phyloP scores from a whole-genome alignment of 1,140 invertebrate genomes.

The Capitella teleta region DNA sequence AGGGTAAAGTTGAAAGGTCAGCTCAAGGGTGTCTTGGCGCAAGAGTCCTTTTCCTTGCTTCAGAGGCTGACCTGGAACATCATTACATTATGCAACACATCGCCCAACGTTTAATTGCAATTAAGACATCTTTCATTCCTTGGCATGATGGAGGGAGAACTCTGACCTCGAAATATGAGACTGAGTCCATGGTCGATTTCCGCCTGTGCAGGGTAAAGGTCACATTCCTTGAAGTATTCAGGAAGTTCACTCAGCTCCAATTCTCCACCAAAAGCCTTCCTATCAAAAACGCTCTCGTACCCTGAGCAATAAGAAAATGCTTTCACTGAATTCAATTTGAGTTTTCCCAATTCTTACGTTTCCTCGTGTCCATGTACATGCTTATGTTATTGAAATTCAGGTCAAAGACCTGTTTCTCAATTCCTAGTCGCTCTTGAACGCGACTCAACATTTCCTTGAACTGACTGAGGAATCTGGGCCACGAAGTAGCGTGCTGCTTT shows the following conservation, averaged over 20 bases:
- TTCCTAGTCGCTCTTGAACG: constrained; percentile 26
- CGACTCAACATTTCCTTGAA: constrained; percentile 27
- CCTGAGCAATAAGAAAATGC: constrained; percentile 15
- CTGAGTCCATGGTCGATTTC: constrained; percentile 33
- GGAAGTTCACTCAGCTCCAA: constrained; percentile 27
- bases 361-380: constrained; percentile 28
- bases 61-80: background rate
- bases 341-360: no score
- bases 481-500: constrained; percentile 13
- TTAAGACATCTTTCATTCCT: no score
- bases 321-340: no score
- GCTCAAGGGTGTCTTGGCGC: constrained; percentile 30
- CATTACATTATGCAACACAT: no score
- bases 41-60: constrained; percentile 13
- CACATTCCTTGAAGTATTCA: constrained; percentile 34
- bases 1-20: constrained; percentile 35
- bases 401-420: constrained; percentile 19
- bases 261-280: constrained; percentile 29
- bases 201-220: constrained; percentile 26
- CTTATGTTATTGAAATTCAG: constrained; percentile 27
- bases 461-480: constrained; percentile 23
- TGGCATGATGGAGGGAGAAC: no score
- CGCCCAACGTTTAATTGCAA: no score
- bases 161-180: constrained; percentile 21
- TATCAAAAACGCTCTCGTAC: constrained; percentile 37